Conservation (phyloP, 2,113 vertebrate species). For the Phalacrocorax pelagicus region DNA sequence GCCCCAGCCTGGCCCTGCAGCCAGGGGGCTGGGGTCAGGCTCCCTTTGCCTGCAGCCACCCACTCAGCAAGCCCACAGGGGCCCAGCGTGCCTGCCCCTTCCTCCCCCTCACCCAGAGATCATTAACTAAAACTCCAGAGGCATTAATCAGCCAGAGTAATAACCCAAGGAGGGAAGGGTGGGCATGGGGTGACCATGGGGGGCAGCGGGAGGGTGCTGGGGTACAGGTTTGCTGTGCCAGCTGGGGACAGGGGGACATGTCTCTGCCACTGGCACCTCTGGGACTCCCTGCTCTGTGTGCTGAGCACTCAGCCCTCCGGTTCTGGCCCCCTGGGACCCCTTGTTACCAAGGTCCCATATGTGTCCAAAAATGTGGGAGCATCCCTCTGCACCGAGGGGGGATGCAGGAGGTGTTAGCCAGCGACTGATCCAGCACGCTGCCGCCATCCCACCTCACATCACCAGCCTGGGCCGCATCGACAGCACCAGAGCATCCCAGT, state of each 20-base stretch:
- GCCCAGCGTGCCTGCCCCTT: neutral
- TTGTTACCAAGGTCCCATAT: neutral
- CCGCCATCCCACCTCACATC: neutral
- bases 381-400: neutral
- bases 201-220: neutral
- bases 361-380: neutral
- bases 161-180: neutral
- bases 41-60: neutral
- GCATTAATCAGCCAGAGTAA: neutral
- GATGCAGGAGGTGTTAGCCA: neutral
- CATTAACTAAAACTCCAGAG: neutral
- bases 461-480: neutral
- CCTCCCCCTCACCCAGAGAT: neutral
- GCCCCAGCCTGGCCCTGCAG: neutral
- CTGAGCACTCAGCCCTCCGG: fast-evolving
- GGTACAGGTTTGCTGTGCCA: neutral
- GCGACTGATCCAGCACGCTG: fast-evolving
- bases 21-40: fast-evolving
- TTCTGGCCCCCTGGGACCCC: neutral
- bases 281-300: neutral
- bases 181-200: neutral
- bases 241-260: fast-evolving
- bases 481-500: fast-evolving
- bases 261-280: neutral
- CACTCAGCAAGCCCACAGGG: fast-evolving